Percentiles rank a stretch among this genome's conserved stretches.
phyloP scores from a whole-genome alignment of 2,113 vertebrate species.

The Chascanopsetta lugubris region DNA sequence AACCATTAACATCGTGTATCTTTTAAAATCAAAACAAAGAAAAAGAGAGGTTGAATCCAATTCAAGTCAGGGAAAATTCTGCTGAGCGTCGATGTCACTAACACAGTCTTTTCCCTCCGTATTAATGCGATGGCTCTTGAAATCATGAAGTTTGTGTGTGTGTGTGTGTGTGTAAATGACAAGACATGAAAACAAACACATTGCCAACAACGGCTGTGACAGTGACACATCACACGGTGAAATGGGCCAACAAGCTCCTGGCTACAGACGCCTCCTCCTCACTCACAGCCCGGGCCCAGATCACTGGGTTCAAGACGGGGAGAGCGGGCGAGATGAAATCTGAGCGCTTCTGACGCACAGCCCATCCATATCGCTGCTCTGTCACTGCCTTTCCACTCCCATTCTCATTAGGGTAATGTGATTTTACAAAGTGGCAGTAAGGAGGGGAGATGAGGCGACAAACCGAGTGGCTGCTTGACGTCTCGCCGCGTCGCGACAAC shows the following conservation, averaged over 20 bases:
- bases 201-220: constrained; percentile 25
- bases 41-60: no score
- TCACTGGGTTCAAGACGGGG: constrained; percentile 53
- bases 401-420: constrained; percentile 90
- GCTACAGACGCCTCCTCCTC: constrained; percentile 19
- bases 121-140: not conserved
- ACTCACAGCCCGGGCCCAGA: constrained; percentile 32
- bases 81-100: not conserved
- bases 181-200: constrained; percentile 22
- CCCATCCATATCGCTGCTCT: constrained; percentile 85
- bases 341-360: constrained; percentile 86
- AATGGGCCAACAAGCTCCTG: constrained; percentile 32
- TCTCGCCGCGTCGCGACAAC: constrained; percentile 75
- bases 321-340: constrained; percentile 63
- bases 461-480: constrained; percentile 71
- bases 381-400: constrained; percentile 87
- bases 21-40: no score
- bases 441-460: constrained; percentile 69
- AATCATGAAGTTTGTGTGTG: constrained; percentile 6
- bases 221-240: constrained; percentile 20
- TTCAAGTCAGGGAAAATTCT: not conserved
- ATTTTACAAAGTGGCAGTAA: constrained; percentile 80
- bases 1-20: no score
- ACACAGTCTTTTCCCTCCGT: not conserved
- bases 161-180: constrained; percentile 1